These are phyloP conservation scores for Vulpes ferrilata DNA, from an alignment of 2,113 vertebrate genomes.

Conservation along the genomic window DNA sequence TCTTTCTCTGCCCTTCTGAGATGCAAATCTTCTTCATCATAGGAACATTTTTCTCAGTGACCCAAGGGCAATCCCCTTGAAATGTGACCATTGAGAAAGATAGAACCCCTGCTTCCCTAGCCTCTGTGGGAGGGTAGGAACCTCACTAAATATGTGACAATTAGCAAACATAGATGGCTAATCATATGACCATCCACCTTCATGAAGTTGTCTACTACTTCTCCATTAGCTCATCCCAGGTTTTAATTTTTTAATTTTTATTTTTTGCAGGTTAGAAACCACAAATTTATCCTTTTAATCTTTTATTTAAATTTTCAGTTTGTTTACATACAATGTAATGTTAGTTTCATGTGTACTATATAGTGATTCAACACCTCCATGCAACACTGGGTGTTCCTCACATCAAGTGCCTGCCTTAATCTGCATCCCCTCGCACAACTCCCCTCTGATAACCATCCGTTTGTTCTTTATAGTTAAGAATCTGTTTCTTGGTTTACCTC, in stretches of 20 bases:
- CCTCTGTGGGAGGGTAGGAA: background rate
- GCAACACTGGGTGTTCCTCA: background rate
- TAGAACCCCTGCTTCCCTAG: background rate
- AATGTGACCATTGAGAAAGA: background rate
- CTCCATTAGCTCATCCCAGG: background rate
- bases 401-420: background rate
- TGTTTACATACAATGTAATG: background rate
- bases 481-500: background rate
- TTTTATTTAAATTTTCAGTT: background rate
- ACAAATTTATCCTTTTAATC: background rate
- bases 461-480: background rate
- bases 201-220: background rate
- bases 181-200: background rate
- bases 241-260: background rate
- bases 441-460: background rate
- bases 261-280: background rate
- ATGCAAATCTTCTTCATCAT: background rate
- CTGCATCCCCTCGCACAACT: background rate
- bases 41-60: background rate
- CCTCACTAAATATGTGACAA: background rate
- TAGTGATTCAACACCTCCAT: background rate
- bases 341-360: background rate
- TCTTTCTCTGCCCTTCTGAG: background rate
- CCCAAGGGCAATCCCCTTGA: background rate
- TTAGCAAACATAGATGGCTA: background rate